phyloP scores from a whole-genome alignment of 2,888 invertebrate species.

The Trachelus troglodyta region DNA sequence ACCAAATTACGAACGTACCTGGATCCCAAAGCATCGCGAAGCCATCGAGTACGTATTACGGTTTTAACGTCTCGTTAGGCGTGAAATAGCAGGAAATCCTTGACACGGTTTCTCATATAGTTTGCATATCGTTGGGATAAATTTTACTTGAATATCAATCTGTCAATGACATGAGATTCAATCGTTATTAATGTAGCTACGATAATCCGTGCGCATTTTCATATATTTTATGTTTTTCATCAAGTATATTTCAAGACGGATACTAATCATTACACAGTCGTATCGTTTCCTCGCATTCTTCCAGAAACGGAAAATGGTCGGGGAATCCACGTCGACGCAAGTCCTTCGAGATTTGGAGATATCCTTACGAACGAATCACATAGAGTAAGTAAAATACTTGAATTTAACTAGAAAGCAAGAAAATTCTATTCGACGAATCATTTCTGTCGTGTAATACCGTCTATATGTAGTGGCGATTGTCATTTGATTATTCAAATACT shows the following conservation, averaged over 20 bases:
- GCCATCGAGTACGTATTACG: constrained; percentile 83
- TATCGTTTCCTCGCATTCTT: constrained; percentile 70
- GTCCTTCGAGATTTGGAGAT: constrained; percentile 98
- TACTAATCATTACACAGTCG: constrained; percentile 61
- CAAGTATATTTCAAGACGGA: constrained; percentile 31
- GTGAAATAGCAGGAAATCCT: constrained; percentile 20
- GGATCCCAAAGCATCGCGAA: constrained; percentile 95
- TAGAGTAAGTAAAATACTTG: constrained; percentile 81
- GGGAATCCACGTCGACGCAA: constrained; percentile 97
- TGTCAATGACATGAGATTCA: neutral
- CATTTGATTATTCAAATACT: neutral
- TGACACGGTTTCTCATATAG: constrained; percentile 7
- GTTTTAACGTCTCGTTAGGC: neutral
- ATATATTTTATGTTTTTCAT: constrained; percentile 8
- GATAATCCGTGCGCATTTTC: neutral
- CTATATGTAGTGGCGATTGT: neutral
- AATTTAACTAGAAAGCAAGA: neutral
- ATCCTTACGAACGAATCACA: constrained; percentile 97
- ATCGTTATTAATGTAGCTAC: neutral
- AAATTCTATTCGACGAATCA: neutral
- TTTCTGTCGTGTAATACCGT: neutral
- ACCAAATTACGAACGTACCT: constrained; percentile 94
- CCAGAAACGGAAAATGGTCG: constrained; percentile 97
- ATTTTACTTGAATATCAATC: constrained; percentile 8
- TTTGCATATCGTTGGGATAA: neutral